Percentiles rank a stretch among this genome's conserved stretches.
Evolutionary conservation across 2,797 vertebrate species (phyloP).

Genomic region (Sebastes vulpes): DNA sequence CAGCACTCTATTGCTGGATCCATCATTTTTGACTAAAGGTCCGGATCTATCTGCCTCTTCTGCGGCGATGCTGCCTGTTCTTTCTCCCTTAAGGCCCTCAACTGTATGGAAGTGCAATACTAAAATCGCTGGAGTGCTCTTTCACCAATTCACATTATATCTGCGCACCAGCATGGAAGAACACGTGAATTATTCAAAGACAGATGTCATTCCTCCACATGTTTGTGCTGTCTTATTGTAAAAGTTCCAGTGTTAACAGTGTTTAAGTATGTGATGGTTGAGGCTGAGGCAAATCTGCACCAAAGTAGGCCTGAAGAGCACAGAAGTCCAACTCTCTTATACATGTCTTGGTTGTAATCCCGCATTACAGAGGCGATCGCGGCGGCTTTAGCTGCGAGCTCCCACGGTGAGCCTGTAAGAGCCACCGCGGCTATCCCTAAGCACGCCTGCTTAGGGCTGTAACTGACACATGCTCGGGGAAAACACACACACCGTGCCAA

Average conservation of each 20-base stretch:
- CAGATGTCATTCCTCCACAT: neutral
- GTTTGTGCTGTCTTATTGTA: neutral
- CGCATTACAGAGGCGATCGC: conserved; percentile 65
- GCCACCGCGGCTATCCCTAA: conserved; percentile 52
- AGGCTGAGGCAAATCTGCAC: neutral
- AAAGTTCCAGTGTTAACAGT: neutral
- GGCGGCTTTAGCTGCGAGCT: conserved; percentile 54
- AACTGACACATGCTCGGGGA: conserved; percentile 69
- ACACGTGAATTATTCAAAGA: conserved; percentile 12
- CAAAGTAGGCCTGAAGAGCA: neutral
- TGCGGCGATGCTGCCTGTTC: neutral
- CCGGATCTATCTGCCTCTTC: neutral
- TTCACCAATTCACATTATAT: conserved; percentile 3
- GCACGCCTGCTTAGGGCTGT: conserved; percentile 57
- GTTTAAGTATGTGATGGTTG: neutral
- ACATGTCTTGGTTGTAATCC: conserved; percentile 69
- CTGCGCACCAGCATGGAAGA: neutral
- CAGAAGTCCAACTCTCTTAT: conserved; percentile 54
- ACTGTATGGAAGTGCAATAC: neutral
- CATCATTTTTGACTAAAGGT: neutral
- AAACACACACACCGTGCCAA: conserved; percentile 63
- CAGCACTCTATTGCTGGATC: neutral
- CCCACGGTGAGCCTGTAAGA: conserved; percentile 59
- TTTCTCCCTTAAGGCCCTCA: neutral
- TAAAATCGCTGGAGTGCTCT: neutral